These are phyloP conservation scores for Apamea sordens DNA, from an alignment of 2,888 invertebrate species.

Conservation along the genomic window DNA sequence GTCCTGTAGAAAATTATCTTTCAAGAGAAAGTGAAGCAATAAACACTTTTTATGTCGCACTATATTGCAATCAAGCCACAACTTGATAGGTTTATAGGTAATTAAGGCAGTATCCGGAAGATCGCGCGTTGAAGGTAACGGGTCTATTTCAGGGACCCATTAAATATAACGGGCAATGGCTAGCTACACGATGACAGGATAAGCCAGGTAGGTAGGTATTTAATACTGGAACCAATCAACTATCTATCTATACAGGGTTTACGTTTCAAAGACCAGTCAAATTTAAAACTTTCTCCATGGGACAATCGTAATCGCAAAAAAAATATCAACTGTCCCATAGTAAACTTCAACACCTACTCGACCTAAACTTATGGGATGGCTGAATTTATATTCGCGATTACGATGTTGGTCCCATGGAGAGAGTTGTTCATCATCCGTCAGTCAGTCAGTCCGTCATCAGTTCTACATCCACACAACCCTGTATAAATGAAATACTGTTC, in stretches of 20 bases:
- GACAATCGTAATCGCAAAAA: too few relatives aligned
- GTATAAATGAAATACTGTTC: too few relatives aligned
- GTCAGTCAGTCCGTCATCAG: too few relatives aligned
- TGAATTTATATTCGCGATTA: too few relatives aligned
- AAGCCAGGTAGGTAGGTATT: background rate
- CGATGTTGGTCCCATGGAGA: too few relatives aligned
- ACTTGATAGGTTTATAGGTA: background rate
- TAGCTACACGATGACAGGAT: background rate
- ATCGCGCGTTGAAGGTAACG: constrained; percentile 14
- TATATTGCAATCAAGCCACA: constrained; percentile 10
- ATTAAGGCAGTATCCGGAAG: background rate
- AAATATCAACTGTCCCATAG: too few relatives aligned
- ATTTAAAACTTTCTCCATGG: too few relatives aligned
- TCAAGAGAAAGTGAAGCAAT: background rate
- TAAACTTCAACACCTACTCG: too few relatives aligned
- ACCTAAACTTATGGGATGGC: too few relatives aligned
- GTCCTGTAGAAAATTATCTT: background rate
- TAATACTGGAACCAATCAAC: background rate
- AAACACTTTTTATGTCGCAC: constrained; percentile 18
- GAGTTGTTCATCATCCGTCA: too few relatives aligned
- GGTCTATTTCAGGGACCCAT: constrained; percentile 21
- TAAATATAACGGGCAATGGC: constrained; percentile 27
- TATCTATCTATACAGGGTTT: background rate
- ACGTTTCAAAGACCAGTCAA: too few relatives aligned
- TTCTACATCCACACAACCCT: too few relatives aligned